phyloP scores from a whole-genome alignment of 2,797 vertebrate genomes.

The Nannoperca obscura region DNA sequence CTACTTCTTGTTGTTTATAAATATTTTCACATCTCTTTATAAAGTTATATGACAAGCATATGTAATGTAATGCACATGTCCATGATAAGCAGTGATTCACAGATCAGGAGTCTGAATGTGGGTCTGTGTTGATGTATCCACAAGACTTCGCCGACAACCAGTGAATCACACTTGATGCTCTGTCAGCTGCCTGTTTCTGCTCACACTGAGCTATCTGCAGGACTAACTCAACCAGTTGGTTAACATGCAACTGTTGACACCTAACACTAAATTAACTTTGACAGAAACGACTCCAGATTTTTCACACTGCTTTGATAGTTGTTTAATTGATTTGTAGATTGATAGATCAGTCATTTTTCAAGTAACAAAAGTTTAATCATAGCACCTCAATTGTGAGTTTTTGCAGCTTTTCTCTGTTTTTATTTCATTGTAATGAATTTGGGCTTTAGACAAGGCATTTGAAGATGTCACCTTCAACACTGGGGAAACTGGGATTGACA shows the following conservation, averaged over 20 bases:
- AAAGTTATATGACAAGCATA: neutral
- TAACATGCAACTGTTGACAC: neutral
- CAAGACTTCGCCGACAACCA: neutral
- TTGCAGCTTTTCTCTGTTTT: neutral
- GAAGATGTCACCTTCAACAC: neutral
- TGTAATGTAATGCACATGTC: neutral
- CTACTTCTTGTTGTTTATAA: neutral
- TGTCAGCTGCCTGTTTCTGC: neutral
- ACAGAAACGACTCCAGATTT: neutral
- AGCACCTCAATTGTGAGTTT: neutral
- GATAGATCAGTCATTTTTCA: neutral
- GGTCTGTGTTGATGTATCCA: neutral
- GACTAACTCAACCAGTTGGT: slow-evolving; percentile 23
- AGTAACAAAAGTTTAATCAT: neutral
- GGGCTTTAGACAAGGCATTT: neutral
- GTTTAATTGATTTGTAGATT: neutral
- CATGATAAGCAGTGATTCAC: neutral
- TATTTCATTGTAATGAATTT: neutral
- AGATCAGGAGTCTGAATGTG: neutral
- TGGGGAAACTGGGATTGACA: neutral
- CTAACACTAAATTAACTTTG: neutral
- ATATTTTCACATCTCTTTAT: neutral
- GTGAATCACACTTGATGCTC: neutral
- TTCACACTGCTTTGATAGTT: neutral
- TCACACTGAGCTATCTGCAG: slow-evolving; percentile 1